phyloP scores from a whole-genome alignment of 2,888 invertebrate genomes.

The Drepana falcataria region DNA sequence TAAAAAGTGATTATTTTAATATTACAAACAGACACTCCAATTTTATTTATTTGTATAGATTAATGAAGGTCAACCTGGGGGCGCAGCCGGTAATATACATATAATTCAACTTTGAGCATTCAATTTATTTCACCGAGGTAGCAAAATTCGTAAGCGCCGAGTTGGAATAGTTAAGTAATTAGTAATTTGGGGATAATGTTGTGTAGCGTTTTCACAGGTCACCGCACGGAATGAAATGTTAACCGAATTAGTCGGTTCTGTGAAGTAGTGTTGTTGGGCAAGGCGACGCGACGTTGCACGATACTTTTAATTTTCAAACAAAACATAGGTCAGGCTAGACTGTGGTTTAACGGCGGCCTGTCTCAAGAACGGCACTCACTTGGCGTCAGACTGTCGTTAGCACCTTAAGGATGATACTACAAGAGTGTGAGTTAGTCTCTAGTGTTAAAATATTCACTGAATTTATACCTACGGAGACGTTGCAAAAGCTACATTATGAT shows the following conservation, averaged over 20 bases:
- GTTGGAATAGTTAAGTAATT: conserved; percentile 4
- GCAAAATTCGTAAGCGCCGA: background rate
- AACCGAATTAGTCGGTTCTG: conserved; percentile 42
- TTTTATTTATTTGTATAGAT: no score
- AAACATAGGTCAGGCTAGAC: conserved; percentile 47
- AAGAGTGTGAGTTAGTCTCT: background rate
- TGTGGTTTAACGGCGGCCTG: conserved; percentile 23
- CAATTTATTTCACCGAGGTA: background rate
- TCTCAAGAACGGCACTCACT: conserved; percentile 29
- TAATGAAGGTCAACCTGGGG: no score
- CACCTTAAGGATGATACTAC: conserved; percentile 5
- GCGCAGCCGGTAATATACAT: no score
- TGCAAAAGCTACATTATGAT: background rate
- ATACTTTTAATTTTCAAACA: conserved; percentile 35
- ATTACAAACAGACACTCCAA: no score
- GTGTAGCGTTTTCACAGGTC: conserved; percentile 28
- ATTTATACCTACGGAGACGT: no score
- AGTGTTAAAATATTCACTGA: no score
- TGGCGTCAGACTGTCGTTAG: conserved; percentile 8
- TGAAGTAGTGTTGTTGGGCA: conserved; percentile 39
- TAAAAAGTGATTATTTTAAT: no score
- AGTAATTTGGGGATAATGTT: conserved; percentile 19
- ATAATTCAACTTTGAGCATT: background rate
- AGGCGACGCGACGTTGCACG: conserved; percentile 39
- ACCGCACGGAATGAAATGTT: conserved; percentile 27